Conservation (phyloP, 2,888 invertebrate genomes). For the Toxonevra muliebris region DNA sequence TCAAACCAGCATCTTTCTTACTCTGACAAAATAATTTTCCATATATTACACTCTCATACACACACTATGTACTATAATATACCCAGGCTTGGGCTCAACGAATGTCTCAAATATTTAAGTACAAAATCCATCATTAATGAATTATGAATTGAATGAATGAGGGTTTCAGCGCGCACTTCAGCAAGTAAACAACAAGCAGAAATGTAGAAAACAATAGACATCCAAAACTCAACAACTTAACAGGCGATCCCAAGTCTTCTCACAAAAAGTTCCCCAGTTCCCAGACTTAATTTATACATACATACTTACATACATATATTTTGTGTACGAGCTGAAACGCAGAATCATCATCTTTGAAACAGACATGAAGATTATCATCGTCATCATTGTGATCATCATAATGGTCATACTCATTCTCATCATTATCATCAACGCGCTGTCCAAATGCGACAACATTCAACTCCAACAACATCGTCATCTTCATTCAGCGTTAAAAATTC, state of each 20-base stretch:
- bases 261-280: constrained; percentile 24
- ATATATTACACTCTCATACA: not conserved
- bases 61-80: not conserved
- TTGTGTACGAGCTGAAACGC: constrained; percentile 17
- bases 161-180: constrained; percentile 4
- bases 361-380: constrained; percentile 16
- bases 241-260: constrained; percentile 6
- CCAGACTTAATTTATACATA: constrained; percentile 21
- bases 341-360: constrained; percentile 32
- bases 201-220: constrained; percentile 27
- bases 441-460: constrained; percentile 6
- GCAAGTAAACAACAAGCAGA: constrained; percentile 2
- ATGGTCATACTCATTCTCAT: constrained; percentile 2
- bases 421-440: not conserved
- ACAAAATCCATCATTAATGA: constrained; percentile 25
- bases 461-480: not conserved
- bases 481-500: not conserved
- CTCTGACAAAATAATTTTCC: not conserved
- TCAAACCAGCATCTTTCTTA: constrained; percentile 21
- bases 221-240: constrained; percentile 17
- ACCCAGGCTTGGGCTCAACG: not conserved
- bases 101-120: constrained; percentile 15
- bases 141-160: constrained; percentile 25
- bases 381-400: constrained; percentile 15
- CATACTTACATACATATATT: not conserved